phyloP scores from a whole-genome alignment of 2,113 vertebrate species.

The Charina bottae region DNA sequence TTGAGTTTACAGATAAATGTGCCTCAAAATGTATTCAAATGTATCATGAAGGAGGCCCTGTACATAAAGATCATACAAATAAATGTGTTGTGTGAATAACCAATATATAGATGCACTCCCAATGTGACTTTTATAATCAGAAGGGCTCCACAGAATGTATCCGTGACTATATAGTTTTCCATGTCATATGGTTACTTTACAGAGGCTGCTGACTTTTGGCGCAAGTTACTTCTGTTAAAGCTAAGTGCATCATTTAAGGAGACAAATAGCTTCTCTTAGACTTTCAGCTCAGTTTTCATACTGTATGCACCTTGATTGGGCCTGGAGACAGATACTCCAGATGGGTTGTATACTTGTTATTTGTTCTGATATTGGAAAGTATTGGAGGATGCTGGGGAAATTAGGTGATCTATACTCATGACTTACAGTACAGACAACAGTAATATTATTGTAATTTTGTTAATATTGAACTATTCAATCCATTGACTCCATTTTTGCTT shows the following conservation, averaged over 20 bases:
- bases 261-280: background rate
- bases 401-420: background rate
- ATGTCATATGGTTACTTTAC: too few species aligned
- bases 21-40: too few species aligned
- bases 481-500: constrained; percentile 8
- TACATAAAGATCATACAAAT: background rate
- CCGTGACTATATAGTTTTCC: too few species aligned
- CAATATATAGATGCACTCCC: background rate
- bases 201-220: background rate
- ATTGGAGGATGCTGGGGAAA: background rate
- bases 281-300: background rate
- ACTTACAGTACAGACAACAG: background rate
- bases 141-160: too few species aligned
- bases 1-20: background rate
- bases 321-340: background rate
- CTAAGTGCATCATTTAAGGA: background rate
- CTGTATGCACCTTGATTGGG: background rate
- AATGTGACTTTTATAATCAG: background rate
- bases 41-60: background rate
- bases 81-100: background rate
- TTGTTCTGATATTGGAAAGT: background rate
- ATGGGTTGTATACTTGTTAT: background rate
- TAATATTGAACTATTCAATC: background rate
- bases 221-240: background rate
- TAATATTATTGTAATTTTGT: background rate